Percentiles rank a stretch among this genome's conserved stretches.
These are phyloP conservation scores for Volucella bombylans DNA, from an alignment of 2,888 invertebrate genomes.

Conservation along the genomic window DNA sequence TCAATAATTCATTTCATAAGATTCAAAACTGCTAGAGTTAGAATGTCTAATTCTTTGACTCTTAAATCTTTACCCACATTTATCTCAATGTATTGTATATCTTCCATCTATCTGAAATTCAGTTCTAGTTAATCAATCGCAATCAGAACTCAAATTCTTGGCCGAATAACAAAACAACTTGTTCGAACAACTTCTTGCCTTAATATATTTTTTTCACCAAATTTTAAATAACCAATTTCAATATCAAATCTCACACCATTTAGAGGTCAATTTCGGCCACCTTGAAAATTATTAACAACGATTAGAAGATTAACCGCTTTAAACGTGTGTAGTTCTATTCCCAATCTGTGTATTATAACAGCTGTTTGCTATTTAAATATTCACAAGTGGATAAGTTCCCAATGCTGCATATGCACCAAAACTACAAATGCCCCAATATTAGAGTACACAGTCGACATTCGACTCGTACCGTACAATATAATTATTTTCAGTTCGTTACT, in stretches of 20 bases:
- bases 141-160: too few relatives aligned
- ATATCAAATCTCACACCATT: conserved; percentile 34
- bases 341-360: not conserved
- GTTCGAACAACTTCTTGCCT: not conserved
- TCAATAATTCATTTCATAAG: too few relatives aligned
- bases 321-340: conserved; percentile 1
- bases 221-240: conserved; percentile 41
- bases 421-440: conserved; percentile 9
- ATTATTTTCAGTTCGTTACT: conserved; percentile 36
- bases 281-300: conserved; percentile 51
- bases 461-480: not conserved
- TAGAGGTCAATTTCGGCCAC: conserved; percentile 43
- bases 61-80: too few relatives aligned
- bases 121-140: too few relatives aligned
- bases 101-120: too few relatives aligned
- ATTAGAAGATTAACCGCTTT: conserved; percentile 27
- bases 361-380: conserved; percentile 27
- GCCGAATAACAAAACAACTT: conserved; percentile 1
- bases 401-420: conserved; percentile 48
- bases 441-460: too few relatives aligned
- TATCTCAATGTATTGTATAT: too few relatives aligned
- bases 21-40: too few relatives aligned
- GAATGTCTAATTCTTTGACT: too few relatives aligned
- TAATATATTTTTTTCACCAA: conserved; percentile 13
- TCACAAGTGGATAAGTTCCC: conserved; percentile 31